Evolutionary conservation across 2,113 vertebrate genomes (phyloP).

Genomic region (Halcyon malimbica): DNA sequence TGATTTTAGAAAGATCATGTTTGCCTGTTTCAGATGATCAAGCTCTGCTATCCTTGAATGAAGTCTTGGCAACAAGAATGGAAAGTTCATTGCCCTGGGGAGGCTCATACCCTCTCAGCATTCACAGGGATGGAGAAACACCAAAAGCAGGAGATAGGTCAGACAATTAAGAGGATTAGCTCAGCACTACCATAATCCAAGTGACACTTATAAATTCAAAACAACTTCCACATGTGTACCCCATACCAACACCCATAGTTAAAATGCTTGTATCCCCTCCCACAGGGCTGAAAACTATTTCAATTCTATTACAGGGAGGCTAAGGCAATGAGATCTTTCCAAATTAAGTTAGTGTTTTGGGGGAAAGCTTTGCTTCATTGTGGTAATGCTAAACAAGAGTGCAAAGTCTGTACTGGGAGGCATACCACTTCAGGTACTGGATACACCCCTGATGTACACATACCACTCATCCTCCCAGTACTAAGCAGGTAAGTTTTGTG

Average conservation of each 20-base stretch:
- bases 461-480: not conserved
- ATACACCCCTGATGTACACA: rapidly evolving
- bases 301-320: not conserved
- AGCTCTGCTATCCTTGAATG: constrained; percentile 35
- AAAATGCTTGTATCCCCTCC: not conserved
- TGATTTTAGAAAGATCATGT: constrained; percentile 51
- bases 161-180: constrained; percentile 23
- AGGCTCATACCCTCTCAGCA: not conserved
- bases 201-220: constrained; percentile 41
- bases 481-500: not conserved
- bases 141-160: constrained; percentile 37
- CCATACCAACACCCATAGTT: not conserved
- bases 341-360: not conserved
- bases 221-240: constrained; percentile 20
- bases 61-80: constrained; percentile 66
- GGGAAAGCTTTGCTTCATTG: not conserved
- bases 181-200: constrained; percentile 42
- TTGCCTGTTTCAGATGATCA: constrained; percentile 60
- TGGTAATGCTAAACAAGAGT: not conserved
- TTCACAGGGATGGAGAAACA: constrained; percentile 33
- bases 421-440: not conserved
- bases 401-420: not conserved
- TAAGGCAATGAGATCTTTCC: not conserved
- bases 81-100: constrained; percentile 70
- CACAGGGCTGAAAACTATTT: not conserved